Evolutionary conservation across 92 coral and sea anemone genomes (phyloP), one percentile per base, ranked within the genome.

Genomic region (Blastomussa wellsi): DNA sequence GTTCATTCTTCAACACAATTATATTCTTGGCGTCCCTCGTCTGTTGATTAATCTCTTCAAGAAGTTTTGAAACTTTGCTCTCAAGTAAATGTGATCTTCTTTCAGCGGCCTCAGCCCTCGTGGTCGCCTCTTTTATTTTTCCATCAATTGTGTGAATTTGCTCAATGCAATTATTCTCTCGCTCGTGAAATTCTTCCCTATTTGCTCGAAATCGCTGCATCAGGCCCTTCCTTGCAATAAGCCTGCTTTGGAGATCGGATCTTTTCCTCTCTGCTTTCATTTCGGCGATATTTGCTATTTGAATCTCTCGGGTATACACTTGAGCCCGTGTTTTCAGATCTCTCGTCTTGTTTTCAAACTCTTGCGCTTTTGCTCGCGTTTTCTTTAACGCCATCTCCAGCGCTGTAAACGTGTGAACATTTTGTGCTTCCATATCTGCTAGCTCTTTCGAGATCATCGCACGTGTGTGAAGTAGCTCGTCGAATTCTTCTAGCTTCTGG

Each of bases 51-150:
- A 80, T 31, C 51, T 80, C 84, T 66, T 80, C 32, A 0, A 38
- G 84, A 31, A 80, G 84, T 44, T 44, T 42, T 80, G 64, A 67
- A 65, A 80, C 60, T 80, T 80, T 80, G 16, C 29, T 67, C 7
- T 80, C 39, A 42, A 80, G 64, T 37, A 80, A 48, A 22, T 4
- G 35, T 42, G 31, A 28, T 68, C 84, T 80, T 32, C 75, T 80
- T 28, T 80, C 84, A 0, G 74, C 48, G 4, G 84, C 75, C 19
- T 80, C 84, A 12, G 84, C 84, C 29, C 33, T 44, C 47, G 74
- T 80, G 19, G 76, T 66, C 2, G 62, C 74, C 15, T 80, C 84
- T 29, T 31, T 42, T 22, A 68, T 67, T 42, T 42, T 67, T 53
- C 67, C 75, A 3, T 48, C 64, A 0, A 80, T 24, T 52, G 24